These are phyloP conservation scores for Melanotaenia trifasciata DNA, from an alignment of 2,797 vertebrate genomes.

Conservation along the genomic window DNA sequence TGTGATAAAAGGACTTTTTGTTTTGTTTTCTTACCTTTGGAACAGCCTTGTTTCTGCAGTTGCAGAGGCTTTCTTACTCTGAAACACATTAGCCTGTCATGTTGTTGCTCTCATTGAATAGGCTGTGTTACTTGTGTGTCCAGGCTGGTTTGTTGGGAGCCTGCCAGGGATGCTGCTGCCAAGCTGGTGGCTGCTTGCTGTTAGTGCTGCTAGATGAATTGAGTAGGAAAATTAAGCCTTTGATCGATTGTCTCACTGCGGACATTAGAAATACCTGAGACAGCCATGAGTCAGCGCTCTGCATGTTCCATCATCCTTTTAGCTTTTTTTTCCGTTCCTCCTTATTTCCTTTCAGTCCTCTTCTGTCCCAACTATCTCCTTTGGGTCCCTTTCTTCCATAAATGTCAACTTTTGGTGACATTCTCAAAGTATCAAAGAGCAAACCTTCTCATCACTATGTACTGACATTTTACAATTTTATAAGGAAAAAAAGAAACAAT, in stretches of 20 bases:
- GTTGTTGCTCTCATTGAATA: constrained; percentile 46
- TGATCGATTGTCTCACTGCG: constrained; percentile 79
- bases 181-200: constrained; percentile 71
- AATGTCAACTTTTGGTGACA: constrained; percentile 66
- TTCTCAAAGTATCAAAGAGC: constrained; percentile 45
- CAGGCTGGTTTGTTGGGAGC: constrained; percentile 55
- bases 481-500: constrained; percentile 48
- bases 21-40: constrained; percentile 4
- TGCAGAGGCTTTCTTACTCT: constrained; percentile 13
- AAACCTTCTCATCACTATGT: constrained; percentile 41
- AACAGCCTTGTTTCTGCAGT: not conserved
- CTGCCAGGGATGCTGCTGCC: constrained; percentile 67
- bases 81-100: constrained; percentile 19
- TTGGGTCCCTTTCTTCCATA: constrained; percentile 39
- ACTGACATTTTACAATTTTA: constrained; percentile 59
- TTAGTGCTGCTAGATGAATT: constrained; percentile 68
- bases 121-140: constrained; percentile 49
- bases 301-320: constrained; percentile 50
- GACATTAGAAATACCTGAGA: constrained; percentile 73
- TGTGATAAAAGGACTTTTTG: constrained; percentile 4
- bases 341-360: constrained; percentile 19
- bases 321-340: constrained; percentile 17
- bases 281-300: constrained; percentile 70
- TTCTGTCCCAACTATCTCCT: constrained; percentile 22
- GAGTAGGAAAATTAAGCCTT: constrained; percentile 76